Evolutionary conservation across 2,113 vertebrate genomes (phyloP), one percentile per base, ranked within the genome.

Genomic region (Athene noctua): DNA sequence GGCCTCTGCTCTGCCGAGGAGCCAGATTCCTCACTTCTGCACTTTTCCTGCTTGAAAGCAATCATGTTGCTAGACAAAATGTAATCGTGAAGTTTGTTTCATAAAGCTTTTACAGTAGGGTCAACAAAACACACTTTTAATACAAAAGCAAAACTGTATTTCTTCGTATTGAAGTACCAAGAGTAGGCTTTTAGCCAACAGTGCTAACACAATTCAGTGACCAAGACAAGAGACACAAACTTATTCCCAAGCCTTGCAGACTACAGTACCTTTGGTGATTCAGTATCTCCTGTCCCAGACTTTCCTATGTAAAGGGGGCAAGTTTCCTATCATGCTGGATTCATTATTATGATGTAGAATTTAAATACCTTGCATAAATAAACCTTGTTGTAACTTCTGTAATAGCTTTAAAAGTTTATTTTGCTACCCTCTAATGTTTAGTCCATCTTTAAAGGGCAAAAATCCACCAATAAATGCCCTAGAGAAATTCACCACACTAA

Each of bases 201-300:
- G 11, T 38, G 34, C 32, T 34, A 63, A 7, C 25, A 49, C 25
- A 57, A 54, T 12, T 74, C 44, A 32, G 27, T 6, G 27, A 80
- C 38, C 1, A 0, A 70, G 36, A 34, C 18, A 6, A 54, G 6
- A 57, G 27, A 40, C 5, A 51, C 1, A 0, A 78, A 55, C 34
- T 47, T 46, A 19, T 13, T 52, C 8, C 32, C 42, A 66, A 21
- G 0, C 26, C 38, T 22, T 54, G 44, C 38, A 26, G 27, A n/a
- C 32, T 71, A 29, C 0, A 1, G 8, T 38, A 66, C 46, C 18
- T 61, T 58, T 9, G 19, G 61, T 32, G 36, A 57, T 34, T 67
- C 46, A 14, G 11, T 25, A 40, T 30, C 40, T 75, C 21, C 32
- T 22, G 18, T 19, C 27, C 36, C 36, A 66, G 49, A 20, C 47